Percentiles rank a stretch among this genome's conserved stretches.
phyloP scores from a whole-genome alignment of 2,888 invertebrate species.

The Acanthosepion esculentum region DNA sequence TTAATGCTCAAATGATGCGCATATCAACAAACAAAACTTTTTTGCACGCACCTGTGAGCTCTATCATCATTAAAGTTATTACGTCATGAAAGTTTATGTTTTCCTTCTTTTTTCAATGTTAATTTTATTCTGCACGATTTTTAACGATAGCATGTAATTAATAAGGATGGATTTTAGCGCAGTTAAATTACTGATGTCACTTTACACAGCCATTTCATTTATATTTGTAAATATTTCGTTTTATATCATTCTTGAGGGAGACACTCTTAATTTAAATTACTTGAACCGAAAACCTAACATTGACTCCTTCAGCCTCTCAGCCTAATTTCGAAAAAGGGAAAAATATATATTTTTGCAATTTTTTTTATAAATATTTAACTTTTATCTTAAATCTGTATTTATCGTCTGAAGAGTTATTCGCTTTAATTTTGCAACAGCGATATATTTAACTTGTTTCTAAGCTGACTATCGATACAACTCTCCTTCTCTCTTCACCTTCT shows the following conservation, averaged over 20 bases:
- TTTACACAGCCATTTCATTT: neutral
- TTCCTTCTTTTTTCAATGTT: neutral
- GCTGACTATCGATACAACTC: too few relatives aligned
- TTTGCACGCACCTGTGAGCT: neutral
- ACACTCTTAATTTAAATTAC: neutral
- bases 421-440: neutral
- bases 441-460: neutral
- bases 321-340: neutral
- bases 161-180: conserved; percentile 4
- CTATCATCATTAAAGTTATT: conserved; percentile 22
- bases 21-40: neutral
- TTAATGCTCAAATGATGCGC: neutral
- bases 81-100: neutral
- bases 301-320: neutral
- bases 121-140: neutral
- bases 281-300: neutral
- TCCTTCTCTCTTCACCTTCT: too few relatives aligned
- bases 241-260: neutral
- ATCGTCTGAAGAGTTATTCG: neutral
- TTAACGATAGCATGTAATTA: neutral
- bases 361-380: neutral
- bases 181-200: neutral
- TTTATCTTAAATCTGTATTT: neutral
- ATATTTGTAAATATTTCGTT: neutral
- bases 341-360: too few relatives aligned